Conservation (phyloP, 2,113 vertebrate species). For the Callorhinus ursinus region DNA sequence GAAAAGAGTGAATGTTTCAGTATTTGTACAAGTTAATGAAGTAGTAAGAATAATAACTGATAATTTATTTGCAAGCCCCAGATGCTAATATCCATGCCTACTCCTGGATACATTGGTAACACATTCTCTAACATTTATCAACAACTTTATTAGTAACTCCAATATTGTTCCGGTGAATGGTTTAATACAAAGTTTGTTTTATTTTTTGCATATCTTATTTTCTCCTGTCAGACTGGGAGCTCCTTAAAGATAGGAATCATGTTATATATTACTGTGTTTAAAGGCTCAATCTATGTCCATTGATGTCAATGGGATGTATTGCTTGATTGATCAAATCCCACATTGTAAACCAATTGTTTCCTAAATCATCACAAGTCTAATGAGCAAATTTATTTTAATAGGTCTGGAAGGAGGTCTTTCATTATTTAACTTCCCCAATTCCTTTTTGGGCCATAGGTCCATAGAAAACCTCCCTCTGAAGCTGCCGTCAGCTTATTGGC, state of each 20-base stretch:
- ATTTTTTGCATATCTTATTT: background rate
- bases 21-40: background rate
- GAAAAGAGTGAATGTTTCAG: background rate
- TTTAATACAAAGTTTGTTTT: background rate
- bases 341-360: background rate
- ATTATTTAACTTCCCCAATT: background rate
- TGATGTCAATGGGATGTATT: background rate
- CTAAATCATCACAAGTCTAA: background rate
- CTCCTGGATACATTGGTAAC: background rate
- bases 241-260: background rate
- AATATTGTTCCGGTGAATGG: background rate
- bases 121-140: background rate
- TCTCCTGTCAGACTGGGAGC: background rate
- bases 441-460: background rate
- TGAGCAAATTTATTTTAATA: background rate
- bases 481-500: background rate
- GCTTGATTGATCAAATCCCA: background rate
- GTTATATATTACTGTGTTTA: background rate
- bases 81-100: background rate
- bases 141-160: background rate
- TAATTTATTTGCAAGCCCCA: background rate
- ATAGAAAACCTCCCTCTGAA: background rate
- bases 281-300: background rate
- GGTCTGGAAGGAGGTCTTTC: background rate
- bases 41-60: background rate